Evolutionary conservation across 2,888 invertebrate species (phyloP).

Genomic region (Philaethria dido): DNA sequence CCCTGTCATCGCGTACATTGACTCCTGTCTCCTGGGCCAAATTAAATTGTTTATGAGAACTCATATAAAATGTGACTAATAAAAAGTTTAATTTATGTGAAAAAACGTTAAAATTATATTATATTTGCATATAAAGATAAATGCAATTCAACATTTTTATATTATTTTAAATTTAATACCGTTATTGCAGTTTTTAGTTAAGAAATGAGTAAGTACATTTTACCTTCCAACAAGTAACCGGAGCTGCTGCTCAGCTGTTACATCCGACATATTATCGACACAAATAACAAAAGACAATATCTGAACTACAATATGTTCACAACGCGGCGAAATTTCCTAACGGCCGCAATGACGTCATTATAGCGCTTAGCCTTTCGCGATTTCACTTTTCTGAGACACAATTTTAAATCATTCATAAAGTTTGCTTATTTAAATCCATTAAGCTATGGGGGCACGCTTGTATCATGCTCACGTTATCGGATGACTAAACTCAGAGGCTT

Average conservation of each 20-base stretch:
- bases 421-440: slow-evolving; percentile 8
- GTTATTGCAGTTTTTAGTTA: neutral
- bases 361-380: slow-evolving; percentile 36
- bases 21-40: slow-evolving; percentile 88
- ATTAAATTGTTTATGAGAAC: neutral
- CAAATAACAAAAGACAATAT: slow-evolving; percentile 42
- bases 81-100: neutral
- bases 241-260: slow-evolving; percentile 57
- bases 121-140: neutral
- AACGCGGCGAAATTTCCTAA: slow-evolving; percentile 40
- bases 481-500: slow-evolving; percentile 64
- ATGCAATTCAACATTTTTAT: neutral
- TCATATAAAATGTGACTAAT: neutral
- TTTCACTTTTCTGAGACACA: slow-evolving; percentile 47
- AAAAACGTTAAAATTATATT: no score
- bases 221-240: slow-evolving; percentile 61
- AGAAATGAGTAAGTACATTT: slow-evolving; percentile 13
- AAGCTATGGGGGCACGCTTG: slow-evolving; percentile 8
- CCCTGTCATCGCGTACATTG: slow-evolving; percentile 95
- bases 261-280: slow-evolving; percentile 56
- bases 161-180: neutral
- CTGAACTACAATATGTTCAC: slow-evolving; percentile 37
- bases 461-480: slow-evolving; percentile 32
- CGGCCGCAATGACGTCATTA: slow-evolving; percentile 46
- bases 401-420: slow-evolving; percentile 22